A percentile compares a stretch with the other conserved stretches of the same genome.
phyloP scores from a whole-genome alignment of 2,888 invertebrate genomes.

The Epistrophe grossulariae region DNA sequence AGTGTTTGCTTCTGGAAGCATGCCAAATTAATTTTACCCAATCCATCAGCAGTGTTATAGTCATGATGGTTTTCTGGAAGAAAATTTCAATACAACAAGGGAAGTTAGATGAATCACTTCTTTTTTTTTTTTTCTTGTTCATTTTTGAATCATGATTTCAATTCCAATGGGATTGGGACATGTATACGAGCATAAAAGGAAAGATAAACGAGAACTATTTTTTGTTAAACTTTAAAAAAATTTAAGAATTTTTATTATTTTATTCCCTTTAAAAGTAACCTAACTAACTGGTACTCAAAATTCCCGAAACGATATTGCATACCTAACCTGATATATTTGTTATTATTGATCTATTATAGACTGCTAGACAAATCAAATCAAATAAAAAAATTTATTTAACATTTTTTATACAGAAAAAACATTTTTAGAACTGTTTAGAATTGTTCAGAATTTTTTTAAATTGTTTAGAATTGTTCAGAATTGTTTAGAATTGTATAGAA shows the following conservation, averaged over 20 bases:
- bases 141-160: neutral
- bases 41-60: constrained; percentile 53
- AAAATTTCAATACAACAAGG: constrained; percentile 44
- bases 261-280: no score
- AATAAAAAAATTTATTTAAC: no score
- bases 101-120: constrained; percentile 32
- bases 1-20: constrained; percentile 41
- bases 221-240: no score
- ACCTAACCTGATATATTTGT: no score
- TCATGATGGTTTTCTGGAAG: constrained; percentile 58
- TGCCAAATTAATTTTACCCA: constrained; percentile 68
- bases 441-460: constrained; percentile 21
- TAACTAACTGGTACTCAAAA: no score
- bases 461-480: constrained; percentile 4
- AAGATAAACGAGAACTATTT: neutral
- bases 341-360: no score
- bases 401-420: no score
- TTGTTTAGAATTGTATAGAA: neutral
- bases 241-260: no score
- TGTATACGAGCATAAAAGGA: neutral
- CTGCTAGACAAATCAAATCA: no score
- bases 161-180: neutral
- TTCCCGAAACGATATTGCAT: no score
- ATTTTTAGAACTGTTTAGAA: neutral
- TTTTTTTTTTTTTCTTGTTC: neutral